Percentiles rank a stretch among this genome's conserved stretches.
phyloP scores from a whole-genome alignment of 2,113 vertebrate species.

The Emydocephalus ijimae region DNA sequence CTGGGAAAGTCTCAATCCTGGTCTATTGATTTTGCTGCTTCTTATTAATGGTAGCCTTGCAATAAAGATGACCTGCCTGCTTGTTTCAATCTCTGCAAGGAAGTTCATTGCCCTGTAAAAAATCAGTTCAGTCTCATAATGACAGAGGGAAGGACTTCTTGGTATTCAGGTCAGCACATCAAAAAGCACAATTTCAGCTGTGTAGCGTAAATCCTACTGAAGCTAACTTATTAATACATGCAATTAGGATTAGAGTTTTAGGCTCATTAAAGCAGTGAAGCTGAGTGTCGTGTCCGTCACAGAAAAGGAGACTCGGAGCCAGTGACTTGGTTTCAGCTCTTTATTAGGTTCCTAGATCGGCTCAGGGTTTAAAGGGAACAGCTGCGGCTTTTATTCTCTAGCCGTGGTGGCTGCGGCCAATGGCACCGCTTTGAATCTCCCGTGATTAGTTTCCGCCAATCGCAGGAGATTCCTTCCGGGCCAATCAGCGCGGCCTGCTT shows the following conservation, averaged over 20 bases:
- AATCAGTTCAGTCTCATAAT: constrained; percentile 1
- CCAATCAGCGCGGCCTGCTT: too few relatives aligned
- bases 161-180: neutral
- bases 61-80: constrained; percentile 27
- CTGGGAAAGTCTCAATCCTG: neutral
- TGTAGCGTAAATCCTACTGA: neutral
- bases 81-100: constrained; percentile 4
- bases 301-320: too few relatives aligned
- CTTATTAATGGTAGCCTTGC: constrained; percentile 43
- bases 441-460: too few relatives aligned
- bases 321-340: too few relatives aligned
- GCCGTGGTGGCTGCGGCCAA: too few relatives aligned
- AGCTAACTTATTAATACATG: neutral
- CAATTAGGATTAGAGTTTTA: neutral
- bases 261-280: neutral
- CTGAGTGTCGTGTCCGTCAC: too few relatives aligned
- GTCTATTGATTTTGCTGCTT: constrained; percentile 29
- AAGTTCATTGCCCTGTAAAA: constrained; percentile 11
- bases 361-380: too few relatives aligned
- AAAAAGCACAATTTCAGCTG: neutral
- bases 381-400: too few relatives aligned
- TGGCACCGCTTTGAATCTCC: too few relatives aligned
- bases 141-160: neutral
- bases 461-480: too few relatives aligned
- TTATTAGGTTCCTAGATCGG: too few relatives aligned